Evolutionary conservation across 2,888 invertebrate genomes (phyloP).

Genomic region (Neocrepidodera transversa): DNA sequence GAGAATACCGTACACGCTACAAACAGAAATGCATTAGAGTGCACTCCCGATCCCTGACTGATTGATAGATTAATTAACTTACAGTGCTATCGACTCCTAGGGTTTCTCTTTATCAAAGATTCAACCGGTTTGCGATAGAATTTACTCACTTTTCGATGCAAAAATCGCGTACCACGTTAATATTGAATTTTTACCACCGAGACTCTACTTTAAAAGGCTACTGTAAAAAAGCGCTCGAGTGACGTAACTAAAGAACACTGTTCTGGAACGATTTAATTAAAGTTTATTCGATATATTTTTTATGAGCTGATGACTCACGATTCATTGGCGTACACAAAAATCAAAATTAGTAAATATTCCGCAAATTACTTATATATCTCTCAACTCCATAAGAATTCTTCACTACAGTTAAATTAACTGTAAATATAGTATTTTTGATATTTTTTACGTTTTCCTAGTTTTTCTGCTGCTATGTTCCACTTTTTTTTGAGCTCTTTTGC

Average conservation of each 20-base stretch:
- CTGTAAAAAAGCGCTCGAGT: slow-evolving; percentile 27
- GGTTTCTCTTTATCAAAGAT: slow-evolving; percentile 45
- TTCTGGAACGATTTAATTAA: slow-evolving; percentile 31
- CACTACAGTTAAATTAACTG: no score
- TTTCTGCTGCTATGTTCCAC: no score
- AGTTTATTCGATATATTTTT: slow-evolving; percentile 23
- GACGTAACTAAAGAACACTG: slow-evolving; percentile 29
- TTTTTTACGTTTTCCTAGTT: no score
- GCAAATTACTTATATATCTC: no score
- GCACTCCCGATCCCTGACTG: slow-evolving; percentile 56
- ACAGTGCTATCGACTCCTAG: slow-evolving; percentile 47
- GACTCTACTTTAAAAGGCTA: slow-evolving; percentile 30
- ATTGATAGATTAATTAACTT: slow-evolving; percentile 58
- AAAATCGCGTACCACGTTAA: slow-evolving; percentile 41
- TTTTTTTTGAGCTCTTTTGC: no score
- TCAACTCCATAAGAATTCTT: no score
- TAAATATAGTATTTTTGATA: no score
- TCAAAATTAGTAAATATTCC: no score
- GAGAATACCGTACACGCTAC: slow-evolving; percentile 53
- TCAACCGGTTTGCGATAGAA: slow-evolving; percentile 39
- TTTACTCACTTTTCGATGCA: slow-evolving; percentile 40
- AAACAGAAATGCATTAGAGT: slow-evolving; percentile 56
- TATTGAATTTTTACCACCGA: slow-evolving; percentile 38
- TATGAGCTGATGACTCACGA: slow-evolving; percentile 2
- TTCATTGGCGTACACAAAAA: slow-evolving; percentile 6